Evolutionary conservation across 2,797 vertebrate species (phyloP).

Genomic region (Zalophus californianus): DNA sequence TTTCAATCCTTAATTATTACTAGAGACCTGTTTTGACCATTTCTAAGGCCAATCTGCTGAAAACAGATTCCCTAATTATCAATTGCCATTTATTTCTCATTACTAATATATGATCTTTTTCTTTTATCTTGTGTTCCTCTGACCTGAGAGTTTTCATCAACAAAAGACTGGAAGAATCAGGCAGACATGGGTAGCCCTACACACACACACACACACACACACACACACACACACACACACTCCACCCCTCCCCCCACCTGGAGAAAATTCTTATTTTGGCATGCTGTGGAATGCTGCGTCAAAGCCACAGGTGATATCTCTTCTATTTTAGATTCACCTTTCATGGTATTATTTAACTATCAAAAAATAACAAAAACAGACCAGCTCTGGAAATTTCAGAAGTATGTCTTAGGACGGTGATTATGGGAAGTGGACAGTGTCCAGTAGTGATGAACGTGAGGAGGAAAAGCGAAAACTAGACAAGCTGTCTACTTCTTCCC

Average conservation of each 20-base stretch:
- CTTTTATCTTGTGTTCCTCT: not conserved
- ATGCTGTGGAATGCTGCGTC: not conserved
- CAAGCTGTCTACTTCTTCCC: constrained; percentile 78
- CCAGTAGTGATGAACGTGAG: constrained; percentile 94
- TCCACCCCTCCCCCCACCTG: not conserved
- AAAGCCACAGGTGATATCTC: not conserved
- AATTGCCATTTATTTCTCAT: not conserved
- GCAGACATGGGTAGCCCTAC: not conserved
- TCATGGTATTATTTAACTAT: not conserved
- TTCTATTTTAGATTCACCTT: not conserved
- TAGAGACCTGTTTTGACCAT: not conserved
- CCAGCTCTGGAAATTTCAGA: not conserved
- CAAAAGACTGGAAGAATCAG: not conserved
- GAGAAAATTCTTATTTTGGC: not conserved
- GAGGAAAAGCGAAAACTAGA: constrained; percentile 85
- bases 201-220: not conserved
- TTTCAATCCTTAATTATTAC: not conserved
- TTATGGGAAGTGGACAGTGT: constrained; percentile 96
- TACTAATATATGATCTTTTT: not conserved
- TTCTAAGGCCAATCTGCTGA: not conserved
- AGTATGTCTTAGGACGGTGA: constrained; percentile 93
- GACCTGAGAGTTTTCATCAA: not conserved
- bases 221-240: not conserved
- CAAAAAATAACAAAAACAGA: not conserved
- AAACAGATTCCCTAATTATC: not conserved